phyloP scores from a whole-genome alignment of 1,140 invertebrate species.

The Drosophila lacteicornis region DNA sequence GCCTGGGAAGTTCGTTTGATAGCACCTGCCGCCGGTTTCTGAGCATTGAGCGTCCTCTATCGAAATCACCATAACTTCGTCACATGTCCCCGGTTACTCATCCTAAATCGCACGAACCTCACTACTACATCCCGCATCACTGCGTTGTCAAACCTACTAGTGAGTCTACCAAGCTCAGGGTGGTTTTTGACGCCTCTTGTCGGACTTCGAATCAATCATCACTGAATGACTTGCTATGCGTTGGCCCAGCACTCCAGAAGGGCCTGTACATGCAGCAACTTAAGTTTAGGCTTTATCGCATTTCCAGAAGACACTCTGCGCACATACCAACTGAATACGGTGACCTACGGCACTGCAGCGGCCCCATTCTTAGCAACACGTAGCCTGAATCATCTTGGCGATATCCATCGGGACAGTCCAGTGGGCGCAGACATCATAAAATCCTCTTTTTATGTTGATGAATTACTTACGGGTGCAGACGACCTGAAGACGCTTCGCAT shows the following conservation, averaged over 20 bases:
- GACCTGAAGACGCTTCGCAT: not conserved
- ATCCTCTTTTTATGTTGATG: constrained; percentile 16
- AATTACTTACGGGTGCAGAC: constrained; percentile 9
- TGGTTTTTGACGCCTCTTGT: too few species aligned
- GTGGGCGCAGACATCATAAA: not conserved
- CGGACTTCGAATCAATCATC: too few species aligned
- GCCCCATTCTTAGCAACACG: constrained; percentile 10
- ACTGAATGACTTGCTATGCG: not conserved
- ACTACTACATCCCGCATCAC: not conserved
- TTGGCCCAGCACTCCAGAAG: not conserved
- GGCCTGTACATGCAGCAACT: not conserved
- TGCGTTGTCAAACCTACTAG: not conserved
- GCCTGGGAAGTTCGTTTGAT: not conserved
- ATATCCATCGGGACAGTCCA: not conserved
- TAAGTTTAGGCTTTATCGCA: not conserved
- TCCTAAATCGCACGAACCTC: not conserved
- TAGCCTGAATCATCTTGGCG: constrained; percentile 10
- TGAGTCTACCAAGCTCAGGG: not conserved
- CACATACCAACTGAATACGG: constrained; percentile 37
- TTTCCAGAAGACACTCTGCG: constrained; percentile 38
- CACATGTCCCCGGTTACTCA: not conserved
- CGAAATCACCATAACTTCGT: not conserved
- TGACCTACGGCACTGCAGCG: constrained; percentile 21
- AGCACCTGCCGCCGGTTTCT: not conserved
- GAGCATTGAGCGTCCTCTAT: not conserved